Evolutionary conservation across 2,113 vertebrate genomes (phyloP), one percentile per base, ranked within the genome.

Genomic region (Cavia aperea): DNA sequence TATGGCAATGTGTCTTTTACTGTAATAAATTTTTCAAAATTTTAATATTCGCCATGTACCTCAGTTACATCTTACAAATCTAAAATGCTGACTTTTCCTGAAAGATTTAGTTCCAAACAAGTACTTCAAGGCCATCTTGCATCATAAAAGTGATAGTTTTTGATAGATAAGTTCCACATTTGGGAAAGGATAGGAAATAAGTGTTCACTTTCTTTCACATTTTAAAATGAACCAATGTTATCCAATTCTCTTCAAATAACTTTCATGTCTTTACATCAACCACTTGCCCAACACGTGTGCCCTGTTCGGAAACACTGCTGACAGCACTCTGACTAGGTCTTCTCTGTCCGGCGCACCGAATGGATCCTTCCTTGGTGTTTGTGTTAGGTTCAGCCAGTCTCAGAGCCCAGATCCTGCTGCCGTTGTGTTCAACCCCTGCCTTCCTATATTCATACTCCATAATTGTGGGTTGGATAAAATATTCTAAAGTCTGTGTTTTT

Each of bases 101-200:
- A 93, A 93, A 94, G 82, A 12, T 73, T 1, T 56, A 58, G 49
- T 33, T 82, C 49, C 58, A 88, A 63, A 85, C 43, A 21, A 70
- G 7, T 66, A 81, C 2, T 43, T 16, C 58, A 83, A 14, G 31
- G 75, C 9, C 46, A 23, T 66, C 39, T 21, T 78, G 8, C 8
- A 82, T 39, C 9, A 85, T 60, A 89, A 33, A 86, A 66, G 58
- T 58, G 51, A 88, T 83, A 91, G 7, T 24, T 70, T 70, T 56
- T 88, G 60, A 33, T 62, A 93, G 94, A 86, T n/a, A 54, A 83
- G 86, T 58, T 91, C n/a, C 36, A 87, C 1, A 29, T 88, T 81
- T 85, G 39, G 7, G n/a, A 79, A 91, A 51, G 46, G 60, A 43
- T 65, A 83, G 77, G 12, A 13, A 90, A 82, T 91, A 18, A 62